Evolutionary conservation across 2,888 invertebrate genomes (phyloP), one percentile per base, ranked within the genome.

Genomic region (Drosophila putrida): DNA sequence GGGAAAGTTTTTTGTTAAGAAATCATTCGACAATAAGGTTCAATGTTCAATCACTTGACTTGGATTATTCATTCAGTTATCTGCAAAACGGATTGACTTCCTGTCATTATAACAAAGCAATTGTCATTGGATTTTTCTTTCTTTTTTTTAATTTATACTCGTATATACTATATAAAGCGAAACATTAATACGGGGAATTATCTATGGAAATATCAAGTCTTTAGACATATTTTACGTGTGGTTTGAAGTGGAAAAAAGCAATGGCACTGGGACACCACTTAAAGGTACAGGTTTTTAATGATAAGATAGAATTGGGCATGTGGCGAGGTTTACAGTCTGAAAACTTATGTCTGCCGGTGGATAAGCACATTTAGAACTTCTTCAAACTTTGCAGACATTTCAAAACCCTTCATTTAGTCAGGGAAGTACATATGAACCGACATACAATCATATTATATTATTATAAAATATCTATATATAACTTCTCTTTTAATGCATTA

Each of bases 261-360:
- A 60, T 61, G 55, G 41, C 47, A 71, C 39, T 66, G 59, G 51
- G 51, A 43, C 57, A 58, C 36, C 78, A 71, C 82, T 85, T 61
- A 53, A 80, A 54, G 55, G 55, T 60, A 55, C 50, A 38, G 59
- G 41, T 39, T 50, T 33, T 33, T 13, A 43, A 49, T 53, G 82
- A 82, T 82, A 75, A 82, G 86, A 82, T 82, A 80, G 75, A 68
- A 53, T 36, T 25, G 47, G 57, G 59, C 66, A 80, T 71, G 82
- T 78, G 78, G 9, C 50, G 58, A 54, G 44, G 46, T 54, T 63
- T 47, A 62, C 54, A 9, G 11, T 28, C 15, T 15, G 33, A 38
- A 47, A 49, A 49, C 35, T 57, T 46, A 28, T 62, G 61, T 55
- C 61, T 39, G 47, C 25, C 20, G 13, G 25, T 69, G 55, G 69